Base-by-base conservation (phyloP, 2,888 invertebrate species). In the Lasioglossum oenotherae region DNA sequence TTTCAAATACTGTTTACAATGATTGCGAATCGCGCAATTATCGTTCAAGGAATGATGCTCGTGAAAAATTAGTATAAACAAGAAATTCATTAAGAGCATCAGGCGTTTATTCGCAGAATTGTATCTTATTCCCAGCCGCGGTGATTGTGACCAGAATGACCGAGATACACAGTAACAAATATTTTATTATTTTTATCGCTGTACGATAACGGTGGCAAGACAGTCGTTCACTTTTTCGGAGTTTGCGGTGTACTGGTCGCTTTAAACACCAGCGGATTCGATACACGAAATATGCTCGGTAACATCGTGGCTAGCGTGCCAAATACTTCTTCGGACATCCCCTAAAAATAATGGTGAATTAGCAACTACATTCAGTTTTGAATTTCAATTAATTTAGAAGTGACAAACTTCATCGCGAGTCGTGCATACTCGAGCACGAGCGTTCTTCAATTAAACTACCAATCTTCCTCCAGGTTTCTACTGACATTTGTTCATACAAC, bases 211-310 rank as follows among this genome's bases (percentile, higher is more conserved):
- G 77, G 35, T 60, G 86, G 77, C 85, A 87, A 86, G 84, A 84
- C 49, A 74, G 41, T 86, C 72, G 67, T 88, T 93, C 87, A 94
- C 80, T 94, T 95, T 93, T 95, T 95, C 60, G 95, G 95, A 27
- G 95, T 95, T 87, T 95, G 95, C 19, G 95, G 95, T 41, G 94
- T 94, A 80, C 94, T 95, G 82, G 95, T 95, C 85, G 96, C 96
- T 91, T 97, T 97, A 90, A 97, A 96, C 92, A 98, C 97, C 92
- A 99, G 96, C 4, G 99, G 99, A 96, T 98, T 99, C n/a, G 99
- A 98, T 67, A 99, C 97, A 87, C 99, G 96, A 95, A 99, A 99
- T 90, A 99, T 98, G 93, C 97, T 97, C 41, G 99, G 98, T 91
- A 99, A 96, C 97, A 99, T 98, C 80, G 97, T 97, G 4, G 98